A percentile compares a stretch with the other conserved stretches of the same genome.
phyloP scores from a whole-genome alignment of 2,888 invertebrate species.

The Chydorus sphaericus region DNA sequence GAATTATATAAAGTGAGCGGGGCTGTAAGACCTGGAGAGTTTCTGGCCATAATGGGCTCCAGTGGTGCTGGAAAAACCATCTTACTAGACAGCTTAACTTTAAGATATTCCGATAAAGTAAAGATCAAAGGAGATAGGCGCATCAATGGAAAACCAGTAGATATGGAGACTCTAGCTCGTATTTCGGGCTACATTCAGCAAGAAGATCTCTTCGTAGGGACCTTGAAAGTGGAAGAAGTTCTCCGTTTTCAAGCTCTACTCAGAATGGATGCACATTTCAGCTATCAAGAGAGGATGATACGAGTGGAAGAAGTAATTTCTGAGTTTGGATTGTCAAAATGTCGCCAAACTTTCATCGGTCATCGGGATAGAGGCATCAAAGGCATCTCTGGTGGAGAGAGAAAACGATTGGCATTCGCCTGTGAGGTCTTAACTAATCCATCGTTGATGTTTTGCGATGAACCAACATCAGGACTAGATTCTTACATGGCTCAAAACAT shows the following conservation, averaged over 20 bases:
- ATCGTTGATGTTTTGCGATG: constrained; percentile 36
- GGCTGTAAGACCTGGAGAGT: constrained; percentile 67
- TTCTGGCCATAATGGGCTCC: constrained; percentile 67
- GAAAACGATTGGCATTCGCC: constrained; percentile 86
- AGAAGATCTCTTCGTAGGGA: constrained; percentile 82
- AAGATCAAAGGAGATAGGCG: constrained; percentile 42
- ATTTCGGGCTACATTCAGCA: constrained; percentile 86
- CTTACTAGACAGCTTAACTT: constrained; percentile 73
- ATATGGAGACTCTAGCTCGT: constrained; percentile 50
- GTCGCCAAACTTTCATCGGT: constrained; percentile 48
- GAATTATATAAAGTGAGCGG: constrained; percentile 53
- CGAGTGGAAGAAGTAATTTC: constrained; percentile 71
- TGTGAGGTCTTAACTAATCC: constrained; percentile 51
- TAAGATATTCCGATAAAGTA: constrained; percentile 54
- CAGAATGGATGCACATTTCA: constrained; percentile 64
- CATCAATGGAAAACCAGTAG: constrained; percentile 59
- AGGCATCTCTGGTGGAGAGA: constrained; percentile 92
- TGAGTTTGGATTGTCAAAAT: constrained; percentile 1
- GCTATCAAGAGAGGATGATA: constrained; percentile 53
- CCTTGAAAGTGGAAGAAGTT: constrained; percentile 76
- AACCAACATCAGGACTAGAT: constrained; percentile 38
- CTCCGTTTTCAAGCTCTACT: constrained; percentile 73
- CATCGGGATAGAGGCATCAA: constrained; percentile 63
- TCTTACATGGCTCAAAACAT: constrained; percentile 37
- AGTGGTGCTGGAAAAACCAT: constrained; percentile 93